Percentiles rank a stretch among this genome's conserved stretches.
phyloP scores from a whole-genome alignment of 1,140 invertebrate species.

The Diachasma alloeum region DNA sequence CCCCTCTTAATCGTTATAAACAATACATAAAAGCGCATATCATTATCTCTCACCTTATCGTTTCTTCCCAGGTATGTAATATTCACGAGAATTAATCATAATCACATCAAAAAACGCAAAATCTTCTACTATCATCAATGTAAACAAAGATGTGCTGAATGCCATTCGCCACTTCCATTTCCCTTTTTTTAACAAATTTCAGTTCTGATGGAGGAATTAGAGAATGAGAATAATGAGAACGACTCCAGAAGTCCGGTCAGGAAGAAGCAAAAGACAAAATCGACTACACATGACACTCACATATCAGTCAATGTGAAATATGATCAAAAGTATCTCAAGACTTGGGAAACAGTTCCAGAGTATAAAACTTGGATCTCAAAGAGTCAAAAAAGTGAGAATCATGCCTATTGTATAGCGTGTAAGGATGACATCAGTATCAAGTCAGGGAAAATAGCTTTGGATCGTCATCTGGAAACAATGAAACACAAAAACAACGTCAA shows the following conservation, averaged over 20 bases:
- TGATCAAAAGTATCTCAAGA: slow-evolving; percentile 14
- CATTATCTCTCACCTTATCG: too few relatives aligned
- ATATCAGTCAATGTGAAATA: background rate
- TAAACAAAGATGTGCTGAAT: too few relatives aligned
- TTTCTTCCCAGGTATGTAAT: too few relatives aligned
- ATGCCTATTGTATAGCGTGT: background rate
- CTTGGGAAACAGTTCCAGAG: background rate
- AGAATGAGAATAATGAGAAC: background rate
- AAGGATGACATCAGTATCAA: slow-evolving; percentile 4
- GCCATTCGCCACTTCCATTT: too few relatives aligned
- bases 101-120: too few relatives aligned
- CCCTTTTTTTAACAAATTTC: too few relatives aligned
- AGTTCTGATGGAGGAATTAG: too few relatives aligned
- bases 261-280: background rate
- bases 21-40: too few relatives aligned
- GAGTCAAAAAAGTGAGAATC: background rate
- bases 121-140: too few relatives aligned
- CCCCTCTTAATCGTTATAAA: too few relatives aligned
- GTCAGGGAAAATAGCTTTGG: slow-evolving; percentile 4
- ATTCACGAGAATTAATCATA: too few relatives aligned
- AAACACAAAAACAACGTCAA: slow-evolving; percentile 15
- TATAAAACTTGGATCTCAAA: background rate
- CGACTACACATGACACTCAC: too few relatives aligned
- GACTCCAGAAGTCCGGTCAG: background rate
- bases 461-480: background rate